Percentiles rank a stretch among this genome's conserved stretches.
Evolutionary conservation across 2,113 vertebrate species (phyloP).

Genomic region (Colaptes auratus): DNA sequence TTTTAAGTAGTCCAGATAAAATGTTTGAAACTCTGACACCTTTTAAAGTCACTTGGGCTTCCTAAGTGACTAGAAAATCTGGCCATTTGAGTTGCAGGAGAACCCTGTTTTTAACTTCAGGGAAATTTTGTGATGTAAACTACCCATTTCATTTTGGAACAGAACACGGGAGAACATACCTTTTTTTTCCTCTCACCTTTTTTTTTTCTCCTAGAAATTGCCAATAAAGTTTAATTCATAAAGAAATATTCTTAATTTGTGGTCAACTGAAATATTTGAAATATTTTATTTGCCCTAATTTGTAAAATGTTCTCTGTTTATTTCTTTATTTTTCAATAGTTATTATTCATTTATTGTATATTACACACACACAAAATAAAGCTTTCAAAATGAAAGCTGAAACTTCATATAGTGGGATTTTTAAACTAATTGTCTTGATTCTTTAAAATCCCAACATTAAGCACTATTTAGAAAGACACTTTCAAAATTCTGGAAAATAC

Average conservation of each 20-base stretch:
- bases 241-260: neutral
- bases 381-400: neutral
- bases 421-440: neutral
- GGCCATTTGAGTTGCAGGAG: neutral
- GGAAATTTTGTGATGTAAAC: neutral
- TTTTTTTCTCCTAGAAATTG: neutral
- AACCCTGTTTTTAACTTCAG: neutral
- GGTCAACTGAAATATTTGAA: neutral
- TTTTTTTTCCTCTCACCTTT: neutral
- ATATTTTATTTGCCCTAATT: neutral
- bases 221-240: neutral
- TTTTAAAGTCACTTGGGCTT: neutral
- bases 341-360: neutral
- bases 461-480: neutral
- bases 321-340: neutral
- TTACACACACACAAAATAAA: neutral
- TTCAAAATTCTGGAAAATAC: neutral
- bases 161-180: neutral
- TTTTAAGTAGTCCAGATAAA: neutral
- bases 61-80: neutral
- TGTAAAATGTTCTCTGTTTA: neutral
- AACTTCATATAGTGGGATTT: neutral
- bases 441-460: neutral
- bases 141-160: neutral
- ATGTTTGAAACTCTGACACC: neutral